phyloP scores from a whole-genome alignment of 2,888 invertebrate species.

The Tridacna gigas region DNA sequence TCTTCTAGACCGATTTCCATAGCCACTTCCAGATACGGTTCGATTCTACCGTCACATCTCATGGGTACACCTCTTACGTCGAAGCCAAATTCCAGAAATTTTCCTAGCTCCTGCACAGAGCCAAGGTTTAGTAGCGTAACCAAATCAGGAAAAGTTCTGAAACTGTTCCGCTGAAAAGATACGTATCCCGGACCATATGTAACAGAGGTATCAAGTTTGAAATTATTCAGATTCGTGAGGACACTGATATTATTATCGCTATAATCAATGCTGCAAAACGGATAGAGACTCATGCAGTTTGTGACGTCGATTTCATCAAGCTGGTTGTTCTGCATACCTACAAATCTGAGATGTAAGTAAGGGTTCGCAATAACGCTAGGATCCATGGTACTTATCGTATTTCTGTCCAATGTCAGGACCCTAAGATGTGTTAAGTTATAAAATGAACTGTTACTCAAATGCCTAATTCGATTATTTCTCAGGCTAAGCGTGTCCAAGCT shows the following conservation, averaged over 20 bases:
- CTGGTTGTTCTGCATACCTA: slow-evolving; percentile 32
- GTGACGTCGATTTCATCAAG: slow-evolving; percentile 31
- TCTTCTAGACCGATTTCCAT: neutral
- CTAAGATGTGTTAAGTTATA: slow-evolving; percentile 32
- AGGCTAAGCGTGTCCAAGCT: slow-evolving; percentile 31
- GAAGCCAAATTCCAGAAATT: slow-evolving; percentile 36
- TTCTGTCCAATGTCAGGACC: slow-evolving; percentile 23
- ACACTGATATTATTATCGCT: slow-evolving; percentile 16
- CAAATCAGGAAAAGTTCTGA: slow-evolving; percentile 42
- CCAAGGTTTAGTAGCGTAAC: slow-evolving; percentile 28
- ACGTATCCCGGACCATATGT: slow-evolving; percentile 50
- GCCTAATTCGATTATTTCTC: slow-evolving; percentile 15
- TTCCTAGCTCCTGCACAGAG: slow-evolving; percentile 29
- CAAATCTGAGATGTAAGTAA: slow-evolving; percentile 10
- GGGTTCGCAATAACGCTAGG: slow-evolving; percentile 21
- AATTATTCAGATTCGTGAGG: slow-evolving; percentile 29
- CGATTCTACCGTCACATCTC: slow-evolving; percentile 45
- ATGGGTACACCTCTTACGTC: slow-evolving; percentile 22
- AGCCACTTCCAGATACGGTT: slow-evolving; percentile 28
- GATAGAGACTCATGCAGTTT: slow-evolving; percentile 38
- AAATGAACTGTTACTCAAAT: slow-evolving; percentile 41
- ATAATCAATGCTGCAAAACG: slow-evolving; percentile 42
- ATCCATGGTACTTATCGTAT: slow-evolving; percentile 34
- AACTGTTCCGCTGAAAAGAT: neutral
- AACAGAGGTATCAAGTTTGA: slow-evolving; percentile 17